Evolutionary conservation across 2,797 vertebrate genomes (phyloP).

Genomic region (Protosalanx chinensis): DNA sequence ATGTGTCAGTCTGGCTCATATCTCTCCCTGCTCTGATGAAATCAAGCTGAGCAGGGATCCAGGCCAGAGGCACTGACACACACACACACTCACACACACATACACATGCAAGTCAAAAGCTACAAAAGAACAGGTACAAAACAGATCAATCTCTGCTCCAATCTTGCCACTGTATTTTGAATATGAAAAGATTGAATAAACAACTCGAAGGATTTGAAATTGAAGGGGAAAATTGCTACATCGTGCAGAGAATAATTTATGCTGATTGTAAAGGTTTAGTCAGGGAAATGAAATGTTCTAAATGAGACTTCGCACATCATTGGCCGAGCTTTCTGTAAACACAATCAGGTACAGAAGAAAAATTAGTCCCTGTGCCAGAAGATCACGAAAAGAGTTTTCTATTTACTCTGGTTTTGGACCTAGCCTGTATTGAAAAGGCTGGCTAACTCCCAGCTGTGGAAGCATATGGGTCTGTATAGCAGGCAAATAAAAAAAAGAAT

Average conservation of each 20-base stretch:
- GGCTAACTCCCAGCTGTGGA: background rate
- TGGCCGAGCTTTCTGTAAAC: background rate
- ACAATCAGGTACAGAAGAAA: constrained; percentile 4
- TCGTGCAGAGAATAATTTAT: background rate
- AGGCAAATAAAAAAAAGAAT: too few relatives aligned
- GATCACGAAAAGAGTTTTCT: background rate
- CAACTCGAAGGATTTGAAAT: background rate
- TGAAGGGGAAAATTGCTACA: background rate
- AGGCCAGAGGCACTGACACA: constrained; percentile 31
- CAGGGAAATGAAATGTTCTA: background rate
- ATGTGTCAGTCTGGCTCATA: constrained; percentile 46
- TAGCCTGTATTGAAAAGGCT: background rate
- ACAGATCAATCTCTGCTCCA: background rate
- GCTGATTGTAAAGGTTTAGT: background rate
- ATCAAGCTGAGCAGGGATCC: constrained; percentile 50
- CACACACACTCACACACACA: background rate
- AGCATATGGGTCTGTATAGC: background rate
- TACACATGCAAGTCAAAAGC: background rate
- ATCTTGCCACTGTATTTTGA: constrained; percentile 10
- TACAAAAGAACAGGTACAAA: background rate
- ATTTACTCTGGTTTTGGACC: background rate
- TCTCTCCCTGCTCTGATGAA: constrained; percentile 47
- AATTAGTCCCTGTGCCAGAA: background rate
- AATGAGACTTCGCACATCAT: background rate
- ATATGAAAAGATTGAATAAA: constrained; percentile 34